Conservation (phyloP, 23 tunicate species). For the Trididemnum nubilum region DNA sequence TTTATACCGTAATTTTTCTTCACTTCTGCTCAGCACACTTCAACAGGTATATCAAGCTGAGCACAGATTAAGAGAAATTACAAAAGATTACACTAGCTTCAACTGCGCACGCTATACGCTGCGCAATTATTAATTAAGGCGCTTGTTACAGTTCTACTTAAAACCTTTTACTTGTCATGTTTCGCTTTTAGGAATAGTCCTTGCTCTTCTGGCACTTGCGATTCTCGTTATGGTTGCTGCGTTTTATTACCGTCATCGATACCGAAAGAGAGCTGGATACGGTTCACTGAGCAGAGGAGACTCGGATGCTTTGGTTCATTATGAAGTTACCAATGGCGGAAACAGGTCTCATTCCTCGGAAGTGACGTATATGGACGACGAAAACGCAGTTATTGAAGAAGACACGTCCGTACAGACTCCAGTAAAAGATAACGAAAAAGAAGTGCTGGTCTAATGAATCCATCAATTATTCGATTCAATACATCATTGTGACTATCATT, state of each 20-base stretch:
- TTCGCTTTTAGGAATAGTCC: slow-evolving; percentile 4
- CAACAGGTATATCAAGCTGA: no score
- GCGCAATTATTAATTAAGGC: no score
- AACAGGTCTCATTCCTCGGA: not conserved
- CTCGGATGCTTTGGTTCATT: not conserved
- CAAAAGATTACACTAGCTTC: no score
- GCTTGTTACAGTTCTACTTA: no score
- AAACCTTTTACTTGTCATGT: no score
- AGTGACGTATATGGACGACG: slow-evolving; percentile 29
- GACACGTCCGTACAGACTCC: no score
- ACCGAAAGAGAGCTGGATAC: slow-evolving; percentile 27
- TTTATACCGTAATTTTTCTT: no score
- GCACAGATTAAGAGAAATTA: no score
- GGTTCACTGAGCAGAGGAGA: slow-evolving; percentile 14
- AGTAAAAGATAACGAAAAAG: slow-evolving; percentile 16
- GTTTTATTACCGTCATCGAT: not conserved
- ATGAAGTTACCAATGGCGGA: not conserved
- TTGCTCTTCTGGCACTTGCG: not conserved
- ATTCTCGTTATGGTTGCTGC: not conserved
- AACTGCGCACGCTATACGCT: no score
- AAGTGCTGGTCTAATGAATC: slow-evolving; percentile 31
- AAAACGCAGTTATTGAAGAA: not conserved
- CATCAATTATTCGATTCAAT: no score
- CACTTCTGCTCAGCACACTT: no score
- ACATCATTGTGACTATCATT: no score